Conservation (phyloP, 2,797 vertebrate species). For the Anabas testudineus region DNA sequence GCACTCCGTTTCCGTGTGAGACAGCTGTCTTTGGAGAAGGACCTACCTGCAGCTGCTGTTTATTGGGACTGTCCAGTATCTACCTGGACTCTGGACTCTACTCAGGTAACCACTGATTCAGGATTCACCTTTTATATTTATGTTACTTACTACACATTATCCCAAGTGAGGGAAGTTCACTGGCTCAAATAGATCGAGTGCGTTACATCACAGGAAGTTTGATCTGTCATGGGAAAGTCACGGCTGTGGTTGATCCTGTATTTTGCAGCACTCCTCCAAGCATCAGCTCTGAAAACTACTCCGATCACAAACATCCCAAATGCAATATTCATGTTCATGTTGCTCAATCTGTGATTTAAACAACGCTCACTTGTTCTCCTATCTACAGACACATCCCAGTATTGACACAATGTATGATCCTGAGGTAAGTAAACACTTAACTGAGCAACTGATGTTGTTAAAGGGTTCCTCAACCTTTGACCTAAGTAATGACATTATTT, state of each 20-base stretch:
- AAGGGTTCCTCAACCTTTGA: constrained; percentile 37
- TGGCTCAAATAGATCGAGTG: too few species aligned
- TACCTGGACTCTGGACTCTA: constrained; percentile 43
- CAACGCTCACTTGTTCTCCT: constrained; percentile 5
- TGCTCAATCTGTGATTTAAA: background rate
- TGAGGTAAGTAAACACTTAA: constrained; percentile 73
- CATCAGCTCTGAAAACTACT: background rate
- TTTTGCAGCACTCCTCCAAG: too few species aligned
- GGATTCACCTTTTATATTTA: background rate
- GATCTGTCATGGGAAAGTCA: constrained; percentile 25
- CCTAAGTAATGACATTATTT: background rate
- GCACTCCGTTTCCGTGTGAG: constrained; percentile 3
- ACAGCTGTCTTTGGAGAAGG: constrained; percentile 70
- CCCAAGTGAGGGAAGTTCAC: background rate
- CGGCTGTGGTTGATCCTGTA: too few species aligned
- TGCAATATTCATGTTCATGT: background rate
- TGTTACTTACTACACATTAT: background rate
- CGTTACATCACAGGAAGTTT: constrained; percentile 11
- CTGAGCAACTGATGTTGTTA: constrained; percentile 2
- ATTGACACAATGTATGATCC: constrained; percentile 70
- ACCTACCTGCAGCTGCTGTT: constrained; percentile 60
- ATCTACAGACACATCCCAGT: constrained; percentile 68
- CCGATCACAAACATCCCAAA: background rate
- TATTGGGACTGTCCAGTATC: constrained; percentile 56
- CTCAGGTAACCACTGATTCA: constrained; percentile 70